Evolutionary conservation across 2,888 invertebrate species (phyloP).

Genomic region (Chaetoderma sp.): DNA sequence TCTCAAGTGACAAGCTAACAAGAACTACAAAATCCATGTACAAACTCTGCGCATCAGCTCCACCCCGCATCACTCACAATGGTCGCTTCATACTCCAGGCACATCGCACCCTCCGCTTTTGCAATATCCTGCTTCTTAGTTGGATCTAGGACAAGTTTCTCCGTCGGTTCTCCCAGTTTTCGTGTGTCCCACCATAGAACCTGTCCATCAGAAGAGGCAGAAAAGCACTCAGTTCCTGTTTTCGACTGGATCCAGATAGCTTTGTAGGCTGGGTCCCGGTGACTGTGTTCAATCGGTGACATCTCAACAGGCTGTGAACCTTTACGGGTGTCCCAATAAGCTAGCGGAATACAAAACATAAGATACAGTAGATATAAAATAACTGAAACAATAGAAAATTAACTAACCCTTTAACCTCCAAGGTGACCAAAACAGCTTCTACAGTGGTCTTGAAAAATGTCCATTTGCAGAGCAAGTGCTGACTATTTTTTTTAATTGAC

Average conservation of each 20-base stretch:
- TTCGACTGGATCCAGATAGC: constrained; percentile 94
- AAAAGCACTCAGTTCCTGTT: constrained; percentile 94
- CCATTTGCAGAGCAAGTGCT: too few species aligned
- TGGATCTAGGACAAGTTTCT: constrained; percentile 79
- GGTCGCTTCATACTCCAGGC: constrained; percentile 85
- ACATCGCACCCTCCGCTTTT: constrained; percentile 80
- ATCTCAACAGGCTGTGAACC: constrained; percentile 84
- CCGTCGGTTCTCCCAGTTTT: constrained; percentile 80
- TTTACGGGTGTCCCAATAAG: constrained; percentile 74
- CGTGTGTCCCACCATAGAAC: constrained; percentile 85
- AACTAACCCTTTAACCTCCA: too few species aligned
- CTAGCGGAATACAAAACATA: constrained; percentile 39
- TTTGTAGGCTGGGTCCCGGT: constrained; percentile 88
- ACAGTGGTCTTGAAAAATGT: too few species aligned
- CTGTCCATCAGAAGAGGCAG: constrained; percentile 92
- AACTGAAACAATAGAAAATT: too few species aligned
- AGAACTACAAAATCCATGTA: too few species aligned
- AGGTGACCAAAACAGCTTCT: too few species aligned
- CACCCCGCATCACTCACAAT: too few species aligned
- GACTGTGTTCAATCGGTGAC: constrained; percentile 85
- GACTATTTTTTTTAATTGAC: too few species aligned
- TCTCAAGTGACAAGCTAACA: too few species aligned
- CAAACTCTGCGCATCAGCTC: too few species aligned
- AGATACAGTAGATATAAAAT: background rate
- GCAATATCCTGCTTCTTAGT: constrained; percentile 77